A percentile compares a stretch with the other conserved stretches of the same genome.
Evolutionary conservation across 2,888 invertebrate genomes (phyloP).

Genomic region (Odontocolon sp.): DNA sequence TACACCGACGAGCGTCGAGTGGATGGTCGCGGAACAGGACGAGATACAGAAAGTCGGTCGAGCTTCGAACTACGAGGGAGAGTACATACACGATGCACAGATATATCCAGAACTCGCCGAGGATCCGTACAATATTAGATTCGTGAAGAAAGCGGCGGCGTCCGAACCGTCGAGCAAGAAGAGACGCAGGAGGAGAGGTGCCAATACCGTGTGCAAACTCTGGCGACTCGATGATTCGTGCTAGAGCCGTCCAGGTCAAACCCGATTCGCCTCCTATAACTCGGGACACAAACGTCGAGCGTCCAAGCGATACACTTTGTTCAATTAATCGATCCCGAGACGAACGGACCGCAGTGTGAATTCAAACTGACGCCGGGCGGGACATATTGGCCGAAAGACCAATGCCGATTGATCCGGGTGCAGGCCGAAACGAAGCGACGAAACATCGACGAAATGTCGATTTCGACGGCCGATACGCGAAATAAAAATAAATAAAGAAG

Average conservation of each 20-base stretch:
- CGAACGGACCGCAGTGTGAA: slow-evolving; percentile 41
- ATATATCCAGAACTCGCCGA: slow-evolving; percentile 96
- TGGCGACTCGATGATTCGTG: slow-evolving; percentile 82
- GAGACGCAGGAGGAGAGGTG: slow-evolving; percentile 87
- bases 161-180: slow-evolving; percentile 87
- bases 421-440: too few species aligned
- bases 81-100: slow-evolving; percentile 95
- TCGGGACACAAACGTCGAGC: not conserved
- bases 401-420: too few species aligned
- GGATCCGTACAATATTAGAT: slow-evolving; percentile 96
- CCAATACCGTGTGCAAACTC: slow-evolving; percentile 78
- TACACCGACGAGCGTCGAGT: slow-evolving; percentile 89
- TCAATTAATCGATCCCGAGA: slow-evolving; percentile 43
- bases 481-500: not conserved
- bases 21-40: slow-evolving; percentile 94
- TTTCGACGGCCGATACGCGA: not conserved
- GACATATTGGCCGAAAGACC: too few species aligned
- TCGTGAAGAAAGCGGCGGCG: slow-evolving; percentile 91
- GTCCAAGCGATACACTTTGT: slow-evolving; percentile 29
- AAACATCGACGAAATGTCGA: not conserved
- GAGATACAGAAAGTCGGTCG: slow-evolving; percentile 93
- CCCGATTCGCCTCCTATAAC: not conserved
- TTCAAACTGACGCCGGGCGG: slow-evolving; percentile 21
- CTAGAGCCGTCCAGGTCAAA: slow-evolving; percentile 65
- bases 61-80: slow-evolving; percentile 93